phyloP scores from a whole-genome alignment of 1,140 invertebrate genomes.

The Drosophila serrata region DNA sequence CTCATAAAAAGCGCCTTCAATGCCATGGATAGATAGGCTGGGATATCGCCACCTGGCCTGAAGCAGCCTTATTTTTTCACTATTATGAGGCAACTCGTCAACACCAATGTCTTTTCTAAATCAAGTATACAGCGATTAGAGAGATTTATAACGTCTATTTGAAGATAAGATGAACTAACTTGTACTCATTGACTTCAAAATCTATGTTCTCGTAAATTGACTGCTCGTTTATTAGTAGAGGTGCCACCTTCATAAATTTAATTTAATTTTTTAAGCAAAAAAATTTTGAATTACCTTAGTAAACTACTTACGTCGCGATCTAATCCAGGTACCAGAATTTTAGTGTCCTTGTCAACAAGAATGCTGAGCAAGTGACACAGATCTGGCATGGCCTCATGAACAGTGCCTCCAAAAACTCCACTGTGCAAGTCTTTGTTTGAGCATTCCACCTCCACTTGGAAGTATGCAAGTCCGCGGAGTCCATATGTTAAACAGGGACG shows the following conservation, averaged over 20 bases:
- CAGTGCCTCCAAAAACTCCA: constrained; percentile 96
- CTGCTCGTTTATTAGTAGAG: constrained; percentile 90
- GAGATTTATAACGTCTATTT: constrained; percentile 51
- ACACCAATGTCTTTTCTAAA: constrained; percentile 89
- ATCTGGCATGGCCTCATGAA: constrained; percentile 96
- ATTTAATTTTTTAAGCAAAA: constrained; percentile 18
- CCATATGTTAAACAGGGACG: constrained; percentile 99
- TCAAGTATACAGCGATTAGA: constrained; percentile 10
- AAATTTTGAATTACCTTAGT: background rate
- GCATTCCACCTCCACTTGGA: constrained; percentile 95
- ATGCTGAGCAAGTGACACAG: constrained; percentile 93
- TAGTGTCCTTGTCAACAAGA: constrained; percentile 94
- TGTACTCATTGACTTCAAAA: constrained; percentile 94
- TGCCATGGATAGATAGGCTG: constrained; percentile 96
- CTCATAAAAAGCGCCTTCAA: constrained; percentile 94
- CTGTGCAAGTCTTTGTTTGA: constrained; percentile 97
- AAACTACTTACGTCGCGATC: constrained; percentile 88
- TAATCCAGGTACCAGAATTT: constrained; percentile 93
- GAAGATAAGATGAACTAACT: constrained; percentile 85
- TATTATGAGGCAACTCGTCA: constrained; percentile 90
- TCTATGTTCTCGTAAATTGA: constrained; percentile 94
- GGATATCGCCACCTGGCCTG: constrained; percentile 97
- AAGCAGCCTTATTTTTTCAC: constrained; percentile 91
- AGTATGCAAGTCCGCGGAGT: constrained; percentile 97
- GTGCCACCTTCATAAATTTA: constrained; percentile 62